Evolutionary conservation across 2,113 vertebrate species (phyloP), one percentile per base, ranked within the genome.

Genomic region (Nerophis lumbriciformis): DNA sequence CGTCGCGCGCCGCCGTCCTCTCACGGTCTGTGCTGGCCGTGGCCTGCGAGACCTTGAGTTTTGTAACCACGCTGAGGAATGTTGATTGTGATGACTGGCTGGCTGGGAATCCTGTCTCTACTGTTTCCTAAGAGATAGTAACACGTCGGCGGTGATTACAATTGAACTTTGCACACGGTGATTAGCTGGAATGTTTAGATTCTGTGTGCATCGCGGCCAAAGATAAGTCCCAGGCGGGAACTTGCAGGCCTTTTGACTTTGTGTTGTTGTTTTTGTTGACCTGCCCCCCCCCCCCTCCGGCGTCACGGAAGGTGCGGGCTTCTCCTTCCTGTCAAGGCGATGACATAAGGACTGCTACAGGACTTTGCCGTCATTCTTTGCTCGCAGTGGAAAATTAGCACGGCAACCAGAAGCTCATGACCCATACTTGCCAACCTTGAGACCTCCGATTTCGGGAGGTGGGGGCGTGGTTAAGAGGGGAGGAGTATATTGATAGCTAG

Each of bases 111-210:
- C 83, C 82, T 83, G 79, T 76, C 75, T 81, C 78, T 75, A 77
- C 73, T 76, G 75, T 88, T 90, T 88, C 82, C 86, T 88, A 78
- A 89, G 80, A 89, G 88, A 90, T 88, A 86, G 80, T 61, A 78
- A 73, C 71, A 61, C 73, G 58, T 80, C 72, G 74, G 77, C 79
- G 65, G 69, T 76, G 85, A 87, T 89, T 88, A 81, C 68, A 64
- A 66, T 72, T 87, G 87, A 88, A 88, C 88, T 90, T 89, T 89
- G 85, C 80, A 79, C 87, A 73, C 78, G 45, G 73, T 86, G 86
- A 87, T 88, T 86, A 82, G 81, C 72, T 82, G 86, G 84, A 88
- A 86, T 86, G 86, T 78, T 73, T 61, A 83, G 77, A 88, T 87
- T 88, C 78, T 79, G 80, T n/a, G 73, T 72, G 75, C 64, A 47